Evolutionary conservation across 1,140 invertebrate genomes (phyloP), one percentile per base, ranked within the genome.

Genomic region (Oreohelix idahoensis): DNA sequence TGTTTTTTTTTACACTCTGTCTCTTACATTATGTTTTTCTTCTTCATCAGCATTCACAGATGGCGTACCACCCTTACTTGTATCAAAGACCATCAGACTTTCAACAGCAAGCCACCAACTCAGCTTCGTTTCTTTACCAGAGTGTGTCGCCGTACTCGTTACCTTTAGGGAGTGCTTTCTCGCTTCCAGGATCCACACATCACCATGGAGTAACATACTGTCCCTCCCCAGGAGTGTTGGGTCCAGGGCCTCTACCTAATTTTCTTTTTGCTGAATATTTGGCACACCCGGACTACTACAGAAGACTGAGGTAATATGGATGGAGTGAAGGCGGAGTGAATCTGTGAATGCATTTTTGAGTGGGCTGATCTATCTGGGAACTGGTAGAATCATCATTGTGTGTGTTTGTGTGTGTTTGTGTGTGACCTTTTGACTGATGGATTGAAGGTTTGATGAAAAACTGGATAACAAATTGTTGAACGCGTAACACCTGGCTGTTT

Each of bases 21-120:
- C n/a, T n/a, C n/a, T n/a, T n/a, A n/a, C n/a, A n/a, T 45, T 45
- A 45, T 45, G 42, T 45, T 5, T 45, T 5, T 45, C 5, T 45
- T 5, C 15, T 45, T 45, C 42, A 15, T 45, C 5, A 8, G 42
- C 42, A 45, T 42, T 17, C 29, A n/a, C 71, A 73, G 71, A 73
- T 73, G 71, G 71, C 71, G 38, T 73, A 42, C n/a, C 71, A 73
- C 23, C 71, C 71, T n/a, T 73, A 42, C 42, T 42, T 73, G 1
- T 73, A 73, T 26, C 71, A 39, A 23, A 39, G 71, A 73, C 71
- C 71, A 11, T 42, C 71, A 39, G 71, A 73, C 10, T 39, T 73
- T 17, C 71, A 73, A 73, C 36, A 23, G 0, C 36, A 39, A 26
- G 36, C 36, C 8, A 1, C 38, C 1, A 39, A 26, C n/a, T 32